Conservation (phyloP, 1,140 invertebrate genomes). For the Drosophila lacertosa region DNA sequence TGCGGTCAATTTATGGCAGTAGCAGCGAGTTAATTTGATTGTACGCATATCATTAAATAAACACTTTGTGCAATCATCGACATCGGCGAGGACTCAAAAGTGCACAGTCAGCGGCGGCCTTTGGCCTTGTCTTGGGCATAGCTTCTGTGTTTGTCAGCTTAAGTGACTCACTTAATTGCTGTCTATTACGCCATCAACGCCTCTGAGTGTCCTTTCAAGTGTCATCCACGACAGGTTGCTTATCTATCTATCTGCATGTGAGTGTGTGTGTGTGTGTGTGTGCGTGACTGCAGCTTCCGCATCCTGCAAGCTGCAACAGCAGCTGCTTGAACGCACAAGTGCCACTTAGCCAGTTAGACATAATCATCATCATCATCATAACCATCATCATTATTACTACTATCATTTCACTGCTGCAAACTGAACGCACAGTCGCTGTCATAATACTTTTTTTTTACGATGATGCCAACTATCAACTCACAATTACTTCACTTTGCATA, state of each 20-base stretch:
- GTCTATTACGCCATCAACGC: constrained; percentile 82
- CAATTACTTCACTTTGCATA: constrained; percentile 78
- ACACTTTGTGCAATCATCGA: constrained; percentile 15
- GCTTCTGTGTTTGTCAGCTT: constrained; percentile 63
- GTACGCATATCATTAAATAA: constrained; percentile 35
- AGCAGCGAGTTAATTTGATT: constrained; percentile 11
- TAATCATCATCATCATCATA: constrained; percentile 39
- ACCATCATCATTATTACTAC: too few species aligned
- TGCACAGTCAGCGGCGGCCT: constrained; percentile 40
- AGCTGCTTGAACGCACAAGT: constrained; percentile 42
- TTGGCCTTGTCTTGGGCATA: constrained; percentile 33
- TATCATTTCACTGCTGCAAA: constrained; percentile 8
- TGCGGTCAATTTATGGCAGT: constrained; percentile 31
- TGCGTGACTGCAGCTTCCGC: constrained; percentile 57
- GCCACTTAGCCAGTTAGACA: constrained; percentile 61
- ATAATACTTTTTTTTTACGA: constrained; percentile 53
- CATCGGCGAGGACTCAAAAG: constrained; percentile 32
- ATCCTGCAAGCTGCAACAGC: constrained; percentile 65
- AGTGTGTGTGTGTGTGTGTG: constrained; percentile 26
- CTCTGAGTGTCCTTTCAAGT: constrained; percentile 65
- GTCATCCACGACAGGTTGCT: constrained; percentile 47
- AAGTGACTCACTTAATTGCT: constrained; percentile 76
- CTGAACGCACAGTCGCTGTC: constrained; percentile 13
- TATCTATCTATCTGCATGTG: constrained; percentile 20
- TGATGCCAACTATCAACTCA: constrained; percentile 61